These are phyloP conservation scores for Nycticryphes semicollaris DNA, from an alignment of 2,113 vertebrate species.

Conservation along the genomic window DNA sequence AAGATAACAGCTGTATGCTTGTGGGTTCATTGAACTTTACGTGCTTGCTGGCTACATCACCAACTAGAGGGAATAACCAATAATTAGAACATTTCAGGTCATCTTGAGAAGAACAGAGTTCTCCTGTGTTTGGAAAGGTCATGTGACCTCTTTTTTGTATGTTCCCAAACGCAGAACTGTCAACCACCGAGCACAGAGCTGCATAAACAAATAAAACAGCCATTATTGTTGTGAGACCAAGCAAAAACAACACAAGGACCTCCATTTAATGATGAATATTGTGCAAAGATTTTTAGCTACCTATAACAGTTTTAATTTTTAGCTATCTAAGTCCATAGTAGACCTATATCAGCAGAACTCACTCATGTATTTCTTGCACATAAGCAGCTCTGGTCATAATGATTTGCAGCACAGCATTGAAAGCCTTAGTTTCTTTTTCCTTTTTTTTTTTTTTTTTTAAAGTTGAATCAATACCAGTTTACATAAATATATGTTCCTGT, in stretches of 20 bases:
- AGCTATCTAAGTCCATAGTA: background rate
- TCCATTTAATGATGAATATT: background rate
- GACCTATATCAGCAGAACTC: background rate
- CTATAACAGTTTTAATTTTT: slow-evolving; percentile 14
- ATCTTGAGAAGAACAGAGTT: slow-evolving; percentile 82
- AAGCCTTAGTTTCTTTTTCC: slow-evolving; percentile 39
- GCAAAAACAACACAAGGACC: background rate
- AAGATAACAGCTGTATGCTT: slow-evolving; percentile 92
- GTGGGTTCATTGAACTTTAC: slow-evolving; percentile 89
- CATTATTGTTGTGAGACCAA: background rate
- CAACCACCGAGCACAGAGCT: background rate
- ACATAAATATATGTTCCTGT: slow-evolving; percentile 74
- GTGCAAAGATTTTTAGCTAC: background rate
- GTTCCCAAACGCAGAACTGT: slow-evolving; percentile 67
- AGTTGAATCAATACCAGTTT: slow-evolving; percentile 75
- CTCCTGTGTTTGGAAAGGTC: slow-evolving; percentile 74
- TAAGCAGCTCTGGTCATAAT: slow-evolving; percentile 40
- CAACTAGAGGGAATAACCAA: slow-evolving; percentile 84
- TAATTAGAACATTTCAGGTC: slow-evolving; percentile 93
- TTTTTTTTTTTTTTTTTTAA: background rate
- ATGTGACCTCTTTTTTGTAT: slow-evolving; percentile 61
- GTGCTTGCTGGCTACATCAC: slow-evolving; percentile 82
- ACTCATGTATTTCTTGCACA: background rate
- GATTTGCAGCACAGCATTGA: slow-evolving; percentile 61
- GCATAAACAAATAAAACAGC: slow-evolving; percentile 33